phyloP scores from a whole-genome alignment of 2,113 vertebrate species.

The Chinchilla lanigera region DNA sequence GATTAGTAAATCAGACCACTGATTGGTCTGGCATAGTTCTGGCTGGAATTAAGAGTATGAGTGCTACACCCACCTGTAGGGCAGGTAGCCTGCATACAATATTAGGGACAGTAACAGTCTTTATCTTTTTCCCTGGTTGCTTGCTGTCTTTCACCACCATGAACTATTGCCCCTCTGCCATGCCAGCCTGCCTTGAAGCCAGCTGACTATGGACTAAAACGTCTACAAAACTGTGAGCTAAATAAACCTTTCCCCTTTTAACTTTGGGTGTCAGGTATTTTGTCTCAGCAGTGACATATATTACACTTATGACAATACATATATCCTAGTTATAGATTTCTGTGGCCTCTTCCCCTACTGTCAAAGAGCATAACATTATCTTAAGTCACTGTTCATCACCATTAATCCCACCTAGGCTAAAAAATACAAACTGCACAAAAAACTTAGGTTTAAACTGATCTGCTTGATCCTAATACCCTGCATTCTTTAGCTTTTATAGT shows the following conservation, averaged over 20 bases:
- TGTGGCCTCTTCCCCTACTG: background rate
- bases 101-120: background rate
- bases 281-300: background rate
- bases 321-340: background rate
- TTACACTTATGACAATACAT: background rate
- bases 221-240: no score
- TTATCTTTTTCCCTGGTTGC: background rate
- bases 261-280: background rate
- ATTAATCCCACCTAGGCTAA: background rate
- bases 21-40: background rate
- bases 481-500: slow-evolving; percentile 26
- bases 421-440: slow-evolving; percentile 49
- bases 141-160: background rate
- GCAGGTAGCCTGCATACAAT: background rate
- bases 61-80: background rate
- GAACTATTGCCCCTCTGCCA: background rate
- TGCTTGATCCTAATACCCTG: background rate
- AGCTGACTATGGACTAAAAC: background rate
- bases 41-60: background rate
- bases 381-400: background rate
- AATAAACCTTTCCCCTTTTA: background rate
- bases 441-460: background rate
- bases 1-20: background rate
- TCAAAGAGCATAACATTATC: background rate
- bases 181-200: background rate